phyloP scores from a whole-genome alignment of 2,797 vertebrate genomes.

The Heteromormyrus szaboi region DNA sequence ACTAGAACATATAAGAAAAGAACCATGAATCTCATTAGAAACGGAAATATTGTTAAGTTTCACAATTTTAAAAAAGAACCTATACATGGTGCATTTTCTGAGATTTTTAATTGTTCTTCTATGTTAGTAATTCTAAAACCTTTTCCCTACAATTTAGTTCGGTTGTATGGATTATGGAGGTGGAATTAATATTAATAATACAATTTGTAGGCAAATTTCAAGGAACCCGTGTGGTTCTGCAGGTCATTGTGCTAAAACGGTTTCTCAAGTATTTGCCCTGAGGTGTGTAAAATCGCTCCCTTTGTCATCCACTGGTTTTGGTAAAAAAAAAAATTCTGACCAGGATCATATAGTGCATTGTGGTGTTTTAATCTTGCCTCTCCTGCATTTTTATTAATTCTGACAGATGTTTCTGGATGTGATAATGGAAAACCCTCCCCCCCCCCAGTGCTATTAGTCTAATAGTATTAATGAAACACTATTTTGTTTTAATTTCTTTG shows the following conservation, averaged over 20 bases:
- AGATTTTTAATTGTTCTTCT: not conserved
- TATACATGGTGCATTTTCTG: not conserved
- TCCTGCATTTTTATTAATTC: not conserved
- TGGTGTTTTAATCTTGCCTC: not conserved
- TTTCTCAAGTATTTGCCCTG: not conserved
- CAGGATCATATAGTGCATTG: not conserved
- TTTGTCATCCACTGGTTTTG: not conserved
- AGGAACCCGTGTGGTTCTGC: not conserved
- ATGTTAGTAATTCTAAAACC: not conserved
- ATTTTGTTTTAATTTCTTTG: not conserved
- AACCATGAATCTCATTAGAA: not conserved
- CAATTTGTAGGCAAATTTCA: not conserved
- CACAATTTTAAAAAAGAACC: not conserved
- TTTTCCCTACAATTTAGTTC: not conserved
- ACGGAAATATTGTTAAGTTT: not conserved
- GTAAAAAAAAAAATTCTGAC: not conserved
- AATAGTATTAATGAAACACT: not conserved
- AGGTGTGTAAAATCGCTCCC: not conserved
- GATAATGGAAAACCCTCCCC: not conserved
- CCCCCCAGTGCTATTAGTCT: not conserved
- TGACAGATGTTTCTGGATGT: not conserved
- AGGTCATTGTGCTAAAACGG: not conserved
- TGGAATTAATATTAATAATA: not conserved
- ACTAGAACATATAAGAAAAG: not conserved
- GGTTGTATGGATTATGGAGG: not conserved